These are phyloP conservation scores for Podiceps cristatus DNA, from an alignment of 2,113 vertebrate species.

Conservation along the genomic window DNA sequence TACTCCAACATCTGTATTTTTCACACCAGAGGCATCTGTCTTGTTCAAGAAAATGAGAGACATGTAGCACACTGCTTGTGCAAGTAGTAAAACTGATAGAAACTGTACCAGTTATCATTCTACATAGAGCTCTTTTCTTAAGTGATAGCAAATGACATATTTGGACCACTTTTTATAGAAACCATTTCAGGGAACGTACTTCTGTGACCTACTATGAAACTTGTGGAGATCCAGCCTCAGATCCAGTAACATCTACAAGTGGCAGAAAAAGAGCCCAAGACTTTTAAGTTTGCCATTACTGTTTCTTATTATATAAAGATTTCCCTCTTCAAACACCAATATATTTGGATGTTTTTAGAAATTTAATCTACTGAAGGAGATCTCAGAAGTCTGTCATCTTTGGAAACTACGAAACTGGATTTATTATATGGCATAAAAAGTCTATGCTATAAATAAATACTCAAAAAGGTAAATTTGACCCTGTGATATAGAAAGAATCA, in stretches of 20 bases:
- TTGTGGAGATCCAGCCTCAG: neutral
- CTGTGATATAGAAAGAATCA: neutral
- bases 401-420: neutral
- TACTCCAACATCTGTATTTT: conserved; percentile 72
- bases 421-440: neutral
- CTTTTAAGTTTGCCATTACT: neutral
- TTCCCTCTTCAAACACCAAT: neutral
- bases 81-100: conserved; percentile 58
- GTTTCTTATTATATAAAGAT: neutral
- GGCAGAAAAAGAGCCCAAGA: neutral
- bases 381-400: neutral
- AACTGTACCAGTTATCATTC: conserved; percentile 53
- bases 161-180: conserved; percentile 56
- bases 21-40: conserved; percentile 68
- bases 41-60: conserved; percentile 69
- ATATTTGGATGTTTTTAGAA: neutral
- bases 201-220: conserved; percentile 31
- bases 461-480: neutral
- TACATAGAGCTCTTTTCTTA: conserved; percentile 32
- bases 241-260: neutral
- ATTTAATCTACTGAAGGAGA: neutral
- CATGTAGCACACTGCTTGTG: conserved; percentile 50
- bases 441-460: neutral
- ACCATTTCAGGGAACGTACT: conserved; percentile 26
- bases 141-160: conserved; percentile 53